phyloP scores from a whole-genome alignment of 2,797 vertebrate species.

The Anniella stebbinsi region DNA sequence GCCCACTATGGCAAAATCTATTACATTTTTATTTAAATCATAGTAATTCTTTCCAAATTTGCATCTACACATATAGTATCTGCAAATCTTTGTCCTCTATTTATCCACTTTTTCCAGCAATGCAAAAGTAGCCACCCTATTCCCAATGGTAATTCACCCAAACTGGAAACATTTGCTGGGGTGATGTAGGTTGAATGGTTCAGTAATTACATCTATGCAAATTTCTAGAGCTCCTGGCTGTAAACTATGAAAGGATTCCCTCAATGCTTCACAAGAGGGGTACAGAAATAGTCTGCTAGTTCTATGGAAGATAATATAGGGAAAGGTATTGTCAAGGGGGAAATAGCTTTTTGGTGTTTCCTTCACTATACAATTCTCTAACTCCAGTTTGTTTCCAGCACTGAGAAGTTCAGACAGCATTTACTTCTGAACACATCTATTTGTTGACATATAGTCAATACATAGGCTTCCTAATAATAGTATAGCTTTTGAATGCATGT shows the following conservation, averaged over 20 bases:
- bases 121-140: neutral
- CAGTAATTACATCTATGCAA: neutral
- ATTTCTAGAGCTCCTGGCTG: neutral
- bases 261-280: neutral
- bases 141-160: neutral
- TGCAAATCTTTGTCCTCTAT: neutral
- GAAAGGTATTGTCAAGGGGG: neutral
- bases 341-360: neutral
- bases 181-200: neutral
- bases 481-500: slow-evolving; percentile 42
- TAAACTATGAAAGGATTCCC: neutral
- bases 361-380: neutral
- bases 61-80: neutral
- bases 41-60: neutral
- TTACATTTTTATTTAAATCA: neutral
- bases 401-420: neutral
- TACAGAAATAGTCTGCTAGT: neutral
- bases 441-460: slow-evolving; percentile 34
- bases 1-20: too few relatives aligned
- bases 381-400: neutral
- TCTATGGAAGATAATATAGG: slow-evolving; percentile 3
- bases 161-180: neutral
- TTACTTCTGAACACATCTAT: slow-evolving; percentile 1
- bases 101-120: neutral
- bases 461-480: slow-evolving; percentile 34